A percentile compares a stretch with the other conserved stretches of the same genome.
These are phyloP conservation scores for Drosophila colorata DNA, from an alignment of 2,888 invertebrate genomes.

Conservation along the genomic window DNA sequence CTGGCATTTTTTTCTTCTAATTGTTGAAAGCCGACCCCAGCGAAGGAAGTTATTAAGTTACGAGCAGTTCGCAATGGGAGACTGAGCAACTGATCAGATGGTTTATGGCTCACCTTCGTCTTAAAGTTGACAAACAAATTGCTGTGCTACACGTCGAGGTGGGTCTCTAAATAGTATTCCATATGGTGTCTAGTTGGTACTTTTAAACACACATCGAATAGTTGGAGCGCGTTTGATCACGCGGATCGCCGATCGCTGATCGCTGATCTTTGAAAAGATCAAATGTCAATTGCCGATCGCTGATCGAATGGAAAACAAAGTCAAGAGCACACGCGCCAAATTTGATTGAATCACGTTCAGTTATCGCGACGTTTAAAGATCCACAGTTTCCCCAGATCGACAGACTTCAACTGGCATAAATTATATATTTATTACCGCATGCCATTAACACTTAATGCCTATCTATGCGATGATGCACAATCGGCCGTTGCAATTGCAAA, in stretches of 20 bases:
- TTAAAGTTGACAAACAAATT: slow-evolving; percentile 59
- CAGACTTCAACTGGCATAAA: slow-evolving; percentile 62
- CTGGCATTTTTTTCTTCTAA: slow-evolving; percentile 29
- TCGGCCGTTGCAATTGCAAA: slow-evolving; percentile 30
- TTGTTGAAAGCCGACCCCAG: slow-evolving; percentile 24
- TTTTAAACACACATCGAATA: slow-evolving; percentile 37
- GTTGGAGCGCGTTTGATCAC: slow-evolving; percentile 30
- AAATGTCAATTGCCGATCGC: background rate
- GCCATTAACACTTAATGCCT: slow-evolving; percentile 73
- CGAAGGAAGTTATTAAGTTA: slow-evolving; percentile 68
- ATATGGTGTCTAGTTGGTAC: slow-evolving; percentile 52
- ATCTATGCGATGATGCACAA: slow-evolving; percentile 34
- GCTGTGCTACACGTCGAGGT: slow-evolving; percentile 48
- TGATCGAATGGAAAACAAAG: slow-evolving; percentile 69
- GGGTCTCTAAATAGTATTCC: slow-evolving; percentile 59
- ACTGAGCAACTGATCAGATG: slow-evolving; percentile 1
- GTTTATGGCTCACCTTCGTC: slow-evolving; percentile 66
- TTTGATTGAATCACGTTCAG: slow-evolving; percentile 58
- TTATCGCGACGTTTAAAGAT: slow-evolving; percentile 19
- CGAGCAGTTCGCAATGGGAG: slow-evolving; percentile 24
- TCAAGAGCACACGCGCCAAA: slow-evolving; percentile 75
- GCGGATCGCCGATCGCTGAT: slow-evolving; percentile 7
- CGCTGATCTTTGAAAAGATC: slow-evolving; percentile 3
- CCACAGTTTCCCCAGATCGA: slow-evolving; percentile 17
- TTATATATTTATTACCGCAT: slow-evolving; percentile 60